A percentile compares a stretch with the other conserved stretches of the same genome.
Evolutionary conservation across 2,797 vertebrate species (phyloP).

Genomic region (Loriculus beryllinus): DNA sequence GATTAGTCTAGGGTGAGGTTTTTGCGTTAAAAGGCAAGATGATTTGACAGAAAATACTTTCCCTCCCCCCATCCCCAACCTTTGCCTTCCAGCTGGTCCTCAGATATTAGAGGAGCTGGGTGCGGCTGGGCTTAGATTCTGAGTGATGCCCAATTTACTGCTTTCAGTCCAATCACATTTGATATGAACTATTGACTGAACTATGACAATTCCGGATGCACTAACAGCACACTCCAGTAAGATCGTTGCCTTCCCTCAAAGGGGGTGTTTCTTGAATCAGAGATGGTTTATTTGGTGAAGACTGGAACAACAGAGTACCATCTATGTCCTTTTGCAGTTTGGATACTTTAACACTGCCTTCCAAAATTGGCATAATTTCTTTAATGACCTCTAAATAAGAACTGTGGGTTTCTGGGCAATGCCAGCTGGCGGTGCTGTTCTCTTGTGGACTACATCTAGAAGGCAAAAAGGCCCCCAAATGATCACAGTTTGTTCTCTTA

Average conservation of each 20-base stretch:
- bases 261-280: background rate
- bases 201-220: background rate
- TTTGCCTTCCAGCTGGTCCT: too few species aligned
- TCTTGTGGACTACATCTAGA: background rate
- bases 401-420: background rate
- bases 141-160: background rate
- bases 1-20: too few species aligned
- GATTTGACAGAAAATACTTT: too few species aligned
- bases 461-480: background rate
- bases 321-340: background rate
- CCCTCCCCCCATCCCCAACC: too few species aligned
- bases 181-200: too few species aligned
- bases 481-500: background rate
- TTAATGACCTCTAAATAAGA: background rate
- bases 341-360: background rate
- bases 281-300: background rate
- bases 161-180: background rate
- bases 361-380: background rate
- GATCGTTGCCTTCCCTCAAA: background rate
- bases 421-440: background rate
- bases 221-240: background rate
- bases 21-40: too few species aligned
- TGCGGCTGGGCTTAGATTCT: background rate
- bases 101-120: too few species aligned
- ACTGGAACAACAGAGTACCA: background rate